Evolutionary conservation across 2,797 vertebrate species (phyloP), one percentile per base, ranked within the genome.

Genomic region (Etheostoma perlongum): DNA sequence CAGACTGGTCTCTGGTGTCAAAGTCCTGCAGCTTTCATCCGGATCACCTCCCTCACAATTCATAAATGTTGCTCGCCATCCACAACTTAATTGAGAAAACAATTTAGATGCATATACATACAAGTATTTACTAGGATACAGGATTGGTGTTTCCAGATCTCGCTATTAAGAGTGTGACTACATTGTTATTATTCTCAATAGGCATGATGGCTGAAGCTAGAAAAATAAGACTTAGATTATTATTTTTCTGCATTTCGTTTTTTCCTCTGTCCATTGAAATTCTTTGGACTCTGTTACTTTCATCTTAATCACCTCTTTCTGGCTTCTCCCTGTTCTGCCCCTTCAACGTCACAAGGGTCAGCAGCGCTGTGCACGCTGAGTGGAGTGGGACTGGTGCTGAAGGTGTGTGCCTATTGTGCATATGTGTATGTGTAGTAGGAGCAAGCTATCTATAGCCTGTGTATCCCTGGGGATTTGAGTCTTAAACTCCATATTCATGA

Each of bases 401-500:
- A 64, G 63, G 80, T 81, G 87, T 83, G 71, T n/a, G 63, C 27
- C 30, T 67, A 54, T 18, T 76, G 52, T 78, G 25, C 33, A 51
- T 51, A 51, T 82, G 74, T 73, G 67, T 72, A 67, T 48, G 58
- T 27, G 75, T 83, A 76, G 68, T 86, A 85, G 84, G 85, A 86
- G 80, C 88, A 84, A 72, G 89, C 92, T 95, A 95, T 95, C 92
- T 95, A 95, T 95, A 95, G 94, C 93, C 86, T 77, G 89, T 91
- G 89, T 92, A 89, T 94, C 93, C 84, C 82, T 65, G 80, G 94
- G 94, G 94, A 95, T 95, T 95, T 95, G 85, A 92, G 91, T 91
- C 92, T 92, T 95, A 95, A 94, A 94, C 95, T 95, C 94, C 89
- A 95, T 95, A 95, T 95, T 96, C 94, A 95, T 94, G 95, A 95